Conservation (phyloP, 2,888 invertebrate species). For the Clepsis dumicolana region DNA sequence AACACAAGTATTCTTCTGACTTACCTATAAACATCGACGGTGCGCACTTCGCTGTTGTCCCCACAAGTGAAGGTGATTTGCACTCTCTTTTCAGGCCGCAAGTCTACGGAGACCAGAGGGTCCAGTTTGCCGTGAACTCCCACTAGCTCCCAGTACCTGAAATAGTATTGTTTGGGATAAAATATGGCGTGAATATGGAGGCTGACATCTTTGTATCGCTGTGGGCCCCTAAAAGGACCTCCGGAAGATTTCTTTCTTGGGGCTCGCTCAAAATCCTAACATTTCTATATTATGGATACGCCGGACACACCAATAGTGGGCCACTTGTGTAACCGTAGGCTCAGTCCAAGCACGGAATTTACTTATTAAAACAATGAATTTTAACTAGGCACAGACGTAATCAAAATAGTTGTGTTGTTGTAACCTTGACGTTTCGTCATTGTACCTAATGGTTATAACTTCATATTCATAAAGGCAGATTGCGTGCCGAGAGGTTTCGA, state of each 20-base stretch:
- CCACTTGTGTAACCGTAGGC: conserved; percentile 14
- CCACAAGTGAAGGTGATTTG: conserved; percentile 94
- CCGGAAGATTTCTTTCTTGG: too few species aligned
- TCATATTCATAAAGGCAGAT: conserved; percentile 26
- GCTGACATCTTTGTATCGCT: too few species aligned
- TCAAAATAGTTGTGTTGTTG: conserved; percentile 16
- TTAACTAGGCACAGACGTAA: conserved; percentile 19
- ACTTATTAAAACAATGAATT: conserved; percentile 1
- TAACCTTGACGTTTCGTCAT: conserved; percentile 41
- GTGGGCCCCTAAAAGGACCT: too few species aligned
- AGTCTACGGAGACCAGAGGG: conserved; percentile 95
- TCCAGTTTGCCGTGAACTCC: conserved; percentile 95
- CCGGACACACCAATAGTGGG: neutral
- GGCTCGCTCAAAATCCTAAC: too few species aligned
- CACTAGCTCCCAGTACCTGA: conserved; percentile 92
- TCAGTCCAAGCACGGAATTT: conserved; percentile 2
- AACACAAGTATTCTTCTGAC: too few species aligned
- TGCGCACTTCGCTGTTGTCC: conserved; percentile 90
- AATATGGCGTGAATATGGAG: too few species aligned
- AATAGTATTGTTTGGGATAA: neutral
- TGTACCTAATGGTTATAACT: conserved; percentile 35
- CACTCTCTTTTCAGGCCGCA: conserved; percentile 94
- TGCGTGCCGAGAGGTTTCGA: conserved; percentile 22
- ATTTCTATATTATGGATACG: neutral
- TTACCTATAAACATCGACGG: conserved; percentile 90